Evolutionary conservation across 2,113 vertebrate species (phyloP).

Genomic region (Sander lucioperca): DNA sequence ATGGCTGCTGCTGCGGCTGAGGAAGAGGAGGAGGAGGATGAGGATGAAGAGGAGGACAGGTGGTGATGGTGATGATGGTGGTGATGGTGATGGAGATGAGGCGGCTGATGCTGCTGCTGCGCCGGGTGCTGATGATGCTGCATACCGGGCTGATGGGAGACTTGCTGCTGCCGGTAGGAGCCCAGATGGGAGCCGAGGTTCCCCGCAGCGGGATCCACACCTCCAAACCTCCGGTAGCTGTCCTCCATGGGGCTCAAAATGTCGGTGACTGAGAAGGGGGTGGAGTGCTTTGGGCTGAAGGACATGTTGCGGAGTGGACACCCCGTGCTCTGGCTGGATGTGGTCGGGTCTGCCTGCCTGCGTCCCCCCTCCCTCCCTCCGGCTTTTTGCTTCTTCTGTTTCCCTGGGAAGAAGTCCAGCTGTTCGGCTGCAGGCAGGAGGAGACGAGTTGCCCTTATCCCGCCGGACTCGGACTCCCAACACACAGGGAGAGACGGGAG

Average conservation of each 20-base stretch:
- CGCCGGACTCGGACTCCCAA: conserved; percentile 76
- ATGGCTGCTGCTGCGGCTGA: conserved; percentile 65
- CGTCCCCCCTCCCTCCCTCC: conserved; percentile 65
- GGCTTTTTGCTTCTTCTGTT: conserved; percentile 24
- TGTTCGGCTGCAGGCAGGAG: conserved; percentile 73
- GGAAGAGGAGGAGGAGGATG: conserved; percentile 58
- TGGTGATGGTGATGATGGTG: conserved; percentile 78
- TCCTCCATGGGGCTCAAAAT: conserved; percentile 95
- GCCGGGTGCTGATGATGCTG: conserved; percentile 80
- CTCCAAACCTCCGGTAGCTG: conserved; percentile 91
- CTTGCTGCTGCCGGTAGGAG: conserved; percentile 86
- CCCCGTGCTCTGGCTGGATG: conserved; percentile 44
- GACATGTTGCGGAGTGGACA: conserved; percentile 89
- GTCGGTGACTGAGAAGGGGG: conserved; percentile 94
- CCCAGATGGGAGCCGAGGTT: conserved; percentile 83
- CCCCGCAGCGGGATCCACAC: conserved; percentile 80
- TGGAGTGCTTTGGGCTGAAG: conserved; percentile 95
- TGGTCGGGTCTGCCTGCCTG: conserved; percentile 31
- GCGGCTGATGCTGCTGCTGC: conserved; percentile 75
- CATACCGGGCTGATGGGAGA: conserved; percentile 76
- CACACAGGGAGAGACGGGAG: conserved; percentile 25
- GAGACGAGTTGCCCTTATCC: conserved; percentile 81
- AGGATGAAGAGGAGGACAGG: conserved; percentile 76
- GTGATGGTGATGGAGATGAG: conserved; percentile 68
- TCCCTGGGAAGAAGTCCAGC: conserved; percentile 66